These are phyloP conservation scores for Meloidogyne chitwoodi DNA, from an alignment of 1,140 invertebrate species.

Conservation along the genomic window DNA sequence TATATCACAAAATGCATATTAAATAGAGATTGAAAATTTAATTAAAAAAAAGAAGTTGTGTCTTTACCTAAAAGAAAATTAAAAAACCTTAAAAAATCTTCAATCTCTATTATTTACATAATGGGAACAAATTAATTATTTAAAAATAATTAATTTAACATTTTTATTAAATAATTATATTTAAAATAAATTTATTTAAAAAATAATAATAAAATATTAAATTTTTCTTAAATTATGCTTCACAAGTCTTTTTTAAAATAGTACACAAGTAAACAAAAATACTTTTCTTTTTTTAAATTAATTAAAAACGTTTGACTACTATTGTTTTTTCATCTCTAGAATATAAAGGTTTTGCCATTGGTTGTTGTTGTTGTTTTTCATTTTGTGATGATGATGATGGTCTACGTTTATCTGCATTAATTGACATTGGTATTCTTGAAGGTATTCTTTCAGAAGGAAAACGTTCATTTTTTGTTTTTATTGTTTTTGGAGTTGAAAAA, in stretches of 20 bases:
- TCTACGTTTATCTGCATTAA: neutral
- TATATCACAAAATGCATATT: too few relatives aligned
- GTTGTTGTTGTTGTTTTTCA: neutral
- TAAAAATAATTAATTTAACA: too few relatives aligned
- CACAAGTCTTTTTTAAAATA: neutral
- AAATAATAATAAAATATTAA: too few relatives aligned
- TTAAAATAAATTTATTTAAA: too few relatives aligned
- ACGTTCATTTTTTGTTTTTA: neutral
- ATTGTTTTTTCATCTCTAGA: constrained; percentile 7
- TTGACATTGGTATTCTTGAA: constrained; percentile 8
- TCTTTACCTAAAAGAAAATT: too few relatives aligned
- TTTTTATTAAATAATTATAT: too few relatives aligned
- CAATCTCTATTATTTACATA: too few relatives aligned
- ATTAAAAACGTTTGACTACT: neutral
- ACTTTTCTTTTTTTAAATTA: neutral
- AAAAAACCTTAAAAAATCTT: too few relatives aligned
- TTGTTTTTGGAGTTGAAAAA: neutral
- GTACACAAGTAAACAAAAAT: neutral
- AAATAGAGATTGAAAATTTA: too few relatives aligned
- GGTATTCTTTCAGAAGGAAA: neutral
- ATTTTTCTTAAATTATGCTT: neutral
- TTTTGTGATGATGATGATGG: neutral
- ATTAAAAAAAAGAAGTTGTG: too few relatives aligned
- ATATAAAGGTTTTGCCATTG: constrained; percentile 10
- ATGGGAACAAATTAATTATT: too few relatives aligned